Conservation (phyloP, 2,888 invertebrate species). For the Trilocha varians region DNA sequence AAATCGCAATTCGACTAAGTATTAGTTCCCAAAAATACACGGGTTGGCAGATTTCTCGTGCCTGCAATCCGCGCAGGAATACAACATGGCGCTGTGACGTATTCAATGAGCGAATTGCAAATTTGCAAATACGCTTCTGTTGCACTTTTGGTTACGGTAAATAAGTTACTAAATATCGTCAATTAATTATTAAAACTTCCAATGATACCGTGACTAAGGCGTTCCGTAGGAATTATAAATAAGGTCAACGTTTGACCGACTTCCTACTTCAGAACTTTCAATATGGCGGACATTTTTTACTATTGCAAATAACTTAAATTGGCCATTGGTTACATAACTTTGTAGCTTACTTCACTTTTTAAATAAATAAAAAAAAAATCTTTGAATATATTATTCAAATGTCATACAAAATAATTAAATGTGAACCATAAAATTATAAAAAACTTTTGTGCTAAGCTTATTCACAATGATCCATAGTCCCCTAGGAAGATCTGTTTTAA, state of each 20-base stretch:
- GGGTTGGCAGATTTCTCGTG: slow-evolving; percentile 73
- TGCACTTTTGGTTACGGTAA: slow-evolving; percentile 27
- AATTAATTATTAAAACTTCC: slow-evolving; percentile 39
- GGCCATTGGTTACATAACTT: no score
- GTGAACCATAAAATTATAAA: no score
- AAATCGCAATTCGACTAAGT: slow-evolving; percentile 69
- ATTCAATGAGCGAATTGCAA: slow-evolving; percentile 66
- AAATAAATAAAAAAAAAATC: no score
- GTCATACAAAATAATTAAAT: no score
- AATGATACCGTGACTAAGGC: slow-evolving; percentile 34
- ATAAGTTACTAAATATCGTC: slow-evolving; percentile 38
- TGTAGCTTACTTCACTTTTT: no score
- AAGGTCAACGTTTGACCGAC: slow-evolving; percentile 66
- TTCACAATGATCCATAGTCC: no score
- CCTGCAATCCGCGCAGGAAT: slow-evolving; percentile 74
- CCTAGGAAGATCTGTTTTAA: no score
- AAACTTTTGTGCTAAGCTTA: no score
- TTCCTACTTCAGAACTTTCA: slow-evolving; percentile 64
- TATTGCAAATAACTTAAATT: no score
- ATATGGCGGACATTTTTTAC: slow-evolving; percentile 64
- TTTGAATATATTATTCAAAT: no score
- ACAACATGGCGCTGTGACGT: slow-evolving; percentile 75
- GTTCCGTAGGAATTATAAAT: slow-evolving; percentile 50
- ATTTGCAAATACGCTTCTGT: slow-evolving; percentile 39
- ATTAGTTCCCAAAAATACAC: slow-evolving; percentile 71